Evolutionary conservation across 2,888 invertebrate genomes (phyloP).

Genomic region (Timandra comae): DNA sequence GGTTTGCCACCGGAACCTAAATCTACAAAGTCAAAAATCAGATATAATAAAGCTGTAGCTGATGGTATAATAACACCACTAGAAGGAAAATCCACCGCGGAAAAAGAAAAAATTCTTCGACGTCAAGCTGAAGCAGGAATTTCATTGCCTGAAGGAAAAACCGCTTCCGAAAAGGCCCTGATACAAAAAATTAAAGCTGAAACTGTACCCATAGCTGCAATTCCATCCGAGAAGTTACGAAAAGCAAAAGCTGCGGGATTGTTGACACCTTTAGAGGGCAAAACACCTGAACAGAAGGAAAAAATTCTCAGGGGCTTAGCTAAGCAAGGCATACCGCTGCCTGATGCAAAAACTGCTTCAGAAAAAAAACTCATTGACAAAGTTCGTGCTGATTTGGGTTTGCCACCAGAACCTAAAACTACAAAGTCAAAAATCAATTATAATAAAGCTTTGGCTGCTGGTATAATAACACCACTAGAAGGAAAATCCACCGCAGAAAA

Average conservation of each 20-base stretch:
- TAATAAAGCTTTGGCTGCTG: conserved; percentile 22
- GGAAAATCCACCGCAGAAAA: conserved; percentile 25
- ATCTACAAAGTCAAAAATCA: conserved; percentile 18
- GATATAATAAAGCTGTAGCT: conserved; percentile 21
- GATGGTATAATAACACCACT: conserved; percentile 27
- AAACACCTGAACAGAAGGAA: conserved; percentile 26
- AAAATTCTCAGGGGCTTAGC: conserved; percentile 27
- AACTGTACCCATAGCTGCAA: not conserved
- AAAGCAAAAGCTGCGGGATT: conserved; percentile 28
- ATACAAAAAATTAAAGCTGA: conserved; percentile 14
- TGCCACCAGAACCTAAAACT: conserved; percentile 20
- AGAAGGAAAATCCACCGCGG: conserved; percentile 24
- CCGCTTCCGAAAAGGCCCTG: conserved; percentile 23
- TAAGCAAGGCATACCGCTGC: conserved; percentile 27
- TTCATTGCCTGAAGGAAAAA: conserved; percentile 30
- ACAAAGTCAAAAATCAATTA: no score
- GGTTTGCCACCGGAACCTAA: conserved; percentile 30
- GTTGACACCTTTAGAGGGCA: conserved; percentile 28
- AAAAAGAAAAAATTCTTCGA: conserved; percentile 28
- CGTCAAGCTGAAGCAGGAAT: conserved; percentile 23
- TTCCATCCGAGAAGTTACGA: conserved; percentile 20
- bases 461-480: conserved; percentile 29
- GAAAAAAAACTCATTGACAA: conserved; percentile 24
- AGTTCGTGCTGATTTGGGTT: conserved; percentile 13
- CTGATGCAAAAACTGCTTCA: conserved; percentile 32